phyloP scores from a whole-genome alignment of 2,113 vertebrate species.

The Chaenogobius annularis region DNA sequence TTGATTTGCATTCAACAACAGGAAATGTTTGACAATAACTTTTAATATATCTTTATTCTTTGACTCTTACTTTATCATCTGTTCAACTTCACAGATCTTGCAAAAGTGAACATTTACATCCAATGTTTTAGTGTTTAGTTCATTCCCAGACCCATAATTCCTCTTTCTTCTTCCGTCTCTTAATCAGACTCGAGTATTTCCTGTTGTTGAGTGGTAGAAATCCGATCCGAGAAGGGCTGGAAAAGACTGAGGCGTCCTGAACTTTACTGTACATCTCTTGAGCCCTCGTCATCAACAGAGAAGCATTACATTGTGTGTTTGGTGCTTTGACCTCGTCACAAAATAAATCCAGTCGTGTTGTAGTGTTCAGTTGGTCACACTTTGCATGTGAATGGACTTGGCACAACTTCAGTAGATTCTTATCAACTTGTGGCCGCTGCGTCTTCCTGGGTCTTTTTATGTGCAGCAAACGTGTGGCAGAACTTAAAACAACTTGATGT shows the following conservation, averaged over 20 bases:
- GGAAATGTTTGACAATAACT: no score
- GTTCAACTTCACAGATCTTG: not conserved
- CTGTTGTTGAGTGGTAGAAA: conserved; percentile 19
- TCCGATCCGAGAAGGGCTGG: conserved; percentile 9
- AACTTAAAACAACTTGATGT: not conserved
- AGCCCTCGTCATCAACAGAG: conserved; percentile 17
- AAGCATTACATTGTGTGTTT: conserved; percentile 1
- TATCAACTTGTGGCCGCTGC: not conserved
- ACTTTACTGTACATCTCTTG: not conserved
- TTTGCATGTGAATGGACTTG: not conserved
- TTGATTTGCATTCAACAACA: no score
- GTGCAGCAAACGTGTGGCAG: not conserved
- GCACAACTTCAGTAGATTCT: not conserved
- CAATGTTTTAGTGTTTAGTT: not conserved
- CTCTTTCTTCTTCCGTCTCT: not conserved
- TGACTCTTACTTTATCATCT: no score
- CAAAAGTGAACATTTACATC: not conserved
- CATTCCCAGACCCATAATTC: no score
- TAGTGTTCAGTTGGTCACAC: not conserved
- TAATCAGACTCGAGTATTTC: conserved; percentile 14
- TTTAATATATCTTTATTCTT: no score
- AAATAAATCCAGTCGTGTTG: not conserved
- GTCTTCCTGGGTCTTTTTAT: not conserved
- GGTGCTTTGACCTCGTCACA: not conserved
- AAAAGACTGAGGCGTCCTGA: conserved; percentile 8